These are phyloP conservation scores for Heterotilapia buettikoferi DNA, from an alignment of 2,113 vertebrate genomes.

Conservation along the genomic window DNA sequence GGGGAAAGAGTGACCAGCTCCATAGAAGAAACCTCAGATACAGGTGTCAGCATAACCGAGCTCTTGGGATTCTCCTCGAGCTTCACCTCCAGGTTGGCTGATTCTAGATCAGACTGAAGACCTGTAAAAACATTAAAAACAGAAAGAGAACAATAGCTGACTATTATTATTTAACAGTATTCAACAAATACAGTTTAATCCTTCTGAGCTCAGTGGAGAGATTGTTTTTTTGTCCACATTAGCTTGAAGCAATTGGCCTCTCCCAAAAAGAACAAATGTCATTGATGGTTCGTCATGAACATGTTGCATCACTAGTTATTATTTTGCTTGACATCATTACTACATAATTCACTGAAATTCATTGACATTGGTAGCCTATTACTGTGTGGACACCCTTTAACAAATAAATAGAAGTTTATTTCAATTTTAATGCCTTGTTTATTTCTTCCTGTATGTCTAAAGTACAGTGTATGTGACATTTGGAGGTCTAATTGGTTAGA, in stretches of 20 bases:
- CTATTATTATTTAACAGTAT: not conserved
- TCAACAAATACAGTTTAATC: not conserved
- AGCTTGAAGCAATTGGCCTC: not conserved
- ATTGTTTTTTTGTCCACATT: not conserved
- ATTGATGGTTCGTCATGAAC: fast-evolving
- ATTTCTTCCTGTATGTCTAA: not conserved
- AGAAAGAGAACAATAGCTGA: not conserved
- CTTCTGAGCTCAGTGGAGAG: fast-evolving
- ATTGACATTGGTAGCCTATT: not conserved
- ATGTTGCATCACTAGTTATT: not conserved
- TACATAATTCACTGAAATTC: not conserved
- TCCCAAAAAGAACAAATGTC: not conserved
- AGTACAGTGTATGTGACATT: not conserved
- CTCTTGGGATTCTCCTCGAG: constrained; percentile 66
- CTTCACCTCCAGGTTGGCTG: constrained; percentile 41
- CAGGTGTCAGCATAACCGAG: constrained; percentile 63
- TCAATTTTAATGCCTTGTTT: not conserved
- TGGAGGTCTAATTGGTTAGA: not conserved
- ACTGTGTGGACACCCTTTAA: not conserved
- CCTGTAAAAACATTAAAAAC: constrained; percentile 6
- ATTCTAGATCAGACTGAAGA: constrained; percentile 42
- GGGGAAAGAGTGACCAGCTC: constrained; percentile 61
- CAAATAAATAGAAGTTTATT: not conserved
- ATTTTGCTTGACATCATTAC: not conserved
- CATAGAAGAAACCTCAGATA: constrained; percentile 57